phyloP scores from a whole-genome alignment of 2,113 vertebrate genomes.

The Ptilorrhoa leucosticta region DNA sequence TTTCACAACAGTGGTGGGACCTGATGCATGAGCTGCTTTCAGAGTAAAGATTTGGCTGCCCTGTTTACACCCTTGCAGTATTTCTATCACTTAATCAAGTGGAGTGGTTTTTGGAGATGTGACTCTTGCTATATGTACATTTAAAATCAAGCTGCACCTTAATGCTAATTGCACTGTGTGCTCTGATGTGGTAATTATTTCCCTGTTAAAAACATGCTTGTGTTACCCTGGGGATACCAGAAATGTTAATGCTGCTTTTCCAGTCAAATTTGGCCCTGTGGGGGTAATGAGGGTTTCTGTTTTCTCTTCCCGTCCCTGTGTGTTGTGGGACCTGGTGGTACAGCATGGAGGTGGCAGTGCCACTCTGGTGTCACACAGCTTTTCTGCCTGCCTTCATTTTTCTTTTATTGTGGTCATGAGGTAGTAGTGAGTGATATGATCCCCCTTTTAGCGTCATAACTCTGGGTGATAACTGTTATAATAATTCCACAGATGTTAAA shows the following conservation, averaged over 20 bases:
- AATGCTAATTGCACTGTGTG: background rate
- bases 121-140: background rate
- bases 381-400: background rate
- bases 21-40: background rate
- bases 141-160: background rate
- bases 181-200: slow-evolving; percentile 29
- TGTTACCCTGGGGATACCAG: background rate
- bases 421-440: background rate
- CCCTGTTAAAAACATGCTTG: background rate
- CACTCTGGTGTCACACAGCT: background rate
- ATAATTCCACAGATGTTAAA: background rate
- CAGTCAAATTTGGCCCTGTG: background rate
- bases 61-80: background rate
- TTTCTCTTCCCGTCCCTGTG: background rate
- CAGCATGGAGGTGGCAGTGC: background rate
- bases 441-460: background rate
- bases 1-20: background rate
- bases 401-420: background rate
- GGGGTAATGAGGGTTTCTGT: background rate
- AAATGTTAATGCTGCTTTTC: slow-evolving; percentile 15
- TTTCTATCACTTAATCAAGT: background rate
- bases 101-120: background rate
- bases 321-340: fast-evolving
- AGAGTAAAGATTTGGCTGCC: background rate
- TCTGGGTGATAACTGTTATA: background rate